Conservation (phyloP, 2,888 invertebrate species). For the Andrena hattorfiana region DNA sequence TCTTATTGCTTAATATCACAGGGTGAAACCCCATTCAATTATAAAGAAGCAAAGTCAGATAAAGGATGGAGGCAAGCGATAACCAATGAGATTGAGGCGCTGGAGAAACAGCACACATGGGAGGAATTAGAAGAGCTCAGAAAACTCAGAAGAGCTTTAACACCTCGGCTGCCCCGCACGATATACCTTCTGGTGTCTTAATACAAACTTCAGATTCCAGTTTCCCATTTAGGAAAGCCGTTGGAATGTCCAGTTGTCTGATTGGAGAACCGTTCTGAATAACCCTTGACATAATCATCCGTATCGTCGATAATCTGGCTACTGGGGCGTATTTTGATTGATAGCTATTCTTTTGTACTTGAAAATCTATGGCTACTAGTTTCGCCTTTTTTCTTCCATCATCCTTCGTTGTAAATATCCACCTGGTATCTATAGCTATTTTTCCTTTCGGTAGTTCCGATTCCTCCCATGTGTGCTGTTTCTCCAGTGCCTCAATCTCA, state of each 20-base stretch:
- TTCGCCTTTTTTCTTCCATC: constrained; percentile 7
- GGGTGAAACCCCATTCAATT: too few relatives aligned
- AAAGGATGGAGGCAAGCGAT: too few relatives aligned
- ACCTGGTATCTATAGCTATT: background rate
- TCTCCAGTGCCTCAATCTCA: constrained; percentile 40
- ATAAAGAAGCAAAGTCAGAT: too few relatives aligned
- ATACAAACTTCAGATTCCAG: constrained; percentile 4
- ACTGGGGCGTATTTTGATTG: background rate
- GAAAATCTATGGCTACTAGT: constrained; percentile 10
- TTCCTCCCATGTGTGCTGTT: background rate
- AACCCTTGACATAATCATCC: background rate
- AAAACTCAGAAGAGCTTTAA: too few relatives aligned
- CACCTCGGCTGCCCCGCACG: background rate
- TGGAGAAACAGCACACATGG: too few relatives aligned
- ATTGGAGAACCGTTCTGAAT: background rate
- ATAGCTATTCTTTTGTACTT: background rate
- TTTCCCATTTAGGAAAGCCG: constrained; percentile 19
- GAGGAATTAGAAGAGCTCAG: too few relatives aligned
- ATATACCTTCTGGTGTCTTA: background rate
- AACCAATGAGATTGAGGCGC: too few relatives aligned
- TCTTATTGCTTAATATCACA: too few relatives aligned
- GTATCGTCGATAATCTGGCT: background rate
- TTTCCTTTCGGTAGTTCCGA: too few relatives aligned
- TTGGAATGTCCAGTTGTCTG: constrained; percentile 18
- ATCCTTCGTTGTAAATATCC: constrained; percentile 6